Conservation (phyloP, 2,797 vertebrate species). For the Acanthurus tractus region DNA sequence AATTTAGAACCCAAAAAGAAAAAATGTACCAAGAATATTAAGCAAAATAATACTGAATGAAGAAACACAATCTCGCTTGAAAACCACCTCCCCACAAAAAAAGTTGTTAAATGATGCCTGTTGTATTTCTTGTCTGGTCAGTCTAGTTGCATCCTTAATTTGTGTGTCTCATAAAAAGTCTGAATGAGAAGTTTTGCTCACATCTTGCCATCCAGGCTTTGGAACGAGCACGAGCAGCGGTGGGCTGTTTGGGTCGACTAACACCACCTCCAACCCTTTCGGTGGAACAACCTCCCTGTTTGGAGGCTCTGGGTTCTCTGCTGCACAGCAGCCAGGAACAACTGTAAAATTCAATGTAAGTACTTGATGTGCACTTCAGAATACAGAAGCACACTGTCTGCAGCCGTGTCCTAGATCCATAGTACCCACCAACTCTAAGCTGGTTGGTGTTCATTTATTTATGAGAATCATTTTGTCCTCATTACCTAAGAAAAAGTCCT, state of each 20-base stretch:
- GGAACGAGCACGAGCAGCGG: constrained; percentile 93
- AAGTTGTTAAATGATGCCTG: background rate
- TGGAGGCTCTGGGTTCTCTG: constrained; percentile 89
- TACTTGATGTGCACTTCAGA: constrained; percentile 7
- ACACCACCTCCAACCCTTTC: constrained; percentile 93
- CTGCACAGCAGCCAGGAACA: constrained; percentile 91
- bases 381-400: background rate
- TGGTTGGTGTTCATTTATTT: no score
- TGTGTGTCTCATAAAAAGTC: background rate
- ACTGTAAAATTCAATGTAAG: constrained; percentile 97
- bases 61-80: background rate
- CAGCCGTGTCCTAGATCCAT: background rate
- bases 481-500: no score
- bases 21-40: no score
- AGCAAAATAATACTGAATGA: background rate
- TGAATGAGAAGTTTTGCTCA: constrained; percentile 13
- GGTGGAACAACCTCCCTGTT: constrained; percentile 92
- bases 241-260: constrained; percentile 94
- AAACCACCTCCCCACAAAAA: background rate
- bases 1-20: background rate
- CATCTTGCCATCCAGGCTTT: constrained; percentile 84
- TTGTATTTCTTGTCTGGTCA: constrained; percentile 1
- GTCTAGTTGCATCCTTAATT: constrained; percentile 2
- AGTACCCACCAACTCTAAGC: no score
- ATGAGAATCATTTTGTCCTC: no score